Percentiles rank a stretch among this genome's conserved stretches.
Conservation (phyloP, 2,113 vertebrate species). For the Micronycteris hirsuta region DNA sequence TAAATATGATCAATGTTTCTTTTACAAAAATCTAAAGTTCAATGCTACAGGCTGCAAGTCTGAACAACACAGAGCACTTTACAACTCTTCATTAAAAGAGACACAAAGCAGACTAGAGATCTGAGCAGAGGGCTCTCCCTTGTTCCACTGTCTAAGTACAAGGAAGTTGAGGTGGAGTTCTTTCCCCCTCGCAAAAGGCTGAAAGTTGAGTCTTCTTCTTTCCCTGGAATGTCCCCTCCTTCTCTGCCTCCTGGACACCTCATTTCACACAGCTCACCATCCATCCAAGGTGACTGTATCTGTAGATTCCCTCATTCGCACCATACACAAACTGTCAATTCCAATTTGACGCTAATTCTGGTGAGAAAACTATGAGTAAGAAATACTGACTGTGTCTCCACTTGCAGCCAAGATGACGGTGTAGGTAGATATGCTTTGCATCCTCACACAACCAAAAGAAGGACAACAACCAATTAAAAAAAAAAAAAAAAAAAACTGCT, state of each 20-base stretch:
- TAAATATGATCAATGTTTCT: background rate
- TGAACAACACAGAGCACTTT: background rate
- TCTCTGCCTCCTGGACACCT: background rate
- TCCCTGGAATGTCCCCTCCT: background rate
- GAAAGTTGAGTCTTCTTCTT: background rate
- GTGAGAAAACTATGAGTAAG: no score
- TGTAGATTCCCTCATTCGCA: rapidly evolving
- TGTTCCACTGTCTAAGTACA: conserved; percentile 47
- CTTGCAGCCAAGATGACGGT: no score
- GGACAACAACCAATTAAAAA: no score
- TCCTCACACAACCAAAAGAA: no score
- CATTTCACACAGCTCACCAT: background rate
- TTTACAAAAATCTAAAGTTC: conserved; percentile 18
- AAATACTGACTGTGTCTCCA: no score
- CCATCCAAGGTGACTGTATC: background rate
- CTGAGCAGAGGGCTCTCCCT: conserved; percentile 35
- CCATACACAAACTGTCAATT: background rate
- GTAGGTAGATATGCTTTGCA: no score
- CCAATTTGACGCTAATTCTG: background rate
- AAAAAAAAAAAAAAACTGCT: no score
- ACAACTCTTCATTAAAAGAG: background rate
- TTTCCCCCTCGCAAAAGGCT: background rate
- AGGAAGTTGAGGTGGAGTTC: conserved; percentile 4
- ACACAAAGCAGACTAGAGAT: background rate
- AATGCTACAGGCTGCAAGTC: background rate